Conservation (phyloP, 2,888 invertebrate species). For the Meganola albula region DNA sequence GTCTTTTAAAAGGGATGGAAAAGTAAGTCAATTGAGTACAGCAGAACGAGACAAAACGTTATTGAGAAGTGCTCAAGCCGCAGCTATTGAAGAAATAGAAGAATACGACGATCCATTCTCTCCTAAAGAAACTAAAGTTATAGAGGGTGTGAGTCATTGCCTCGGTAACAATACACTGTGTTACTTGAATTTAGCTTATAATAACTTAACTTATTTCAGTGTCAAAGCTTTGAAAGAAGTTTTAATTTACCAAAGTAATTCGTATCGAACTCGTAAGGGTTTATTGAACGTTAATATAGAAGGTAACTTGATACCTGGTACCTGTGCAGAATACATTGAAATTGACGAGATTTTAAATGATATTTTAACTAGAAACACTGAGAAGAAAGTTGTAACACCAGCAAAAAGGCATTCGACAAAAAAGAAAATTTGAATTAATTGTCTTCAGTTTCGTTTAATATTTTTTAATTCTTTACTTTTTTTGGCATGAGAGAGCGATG, state of each 20-base stretch:
- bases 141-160: slow-evolving; percentile 29
- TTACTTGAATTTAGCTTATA: slow-evolving; percentile 49
- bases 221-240: slow-evolving; percentile 31
- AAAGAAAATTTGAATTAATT: too few species aligned
- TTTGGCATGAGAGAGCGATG: too few species aligned
- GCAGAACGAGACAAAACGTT: too few species aligned
- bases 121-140: slow-evolving; percentile 14
- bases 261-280: neutral
- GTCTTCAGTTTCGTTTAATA: too few species aligned
- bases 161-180: slow-evolving; percentile 41
- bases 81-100: slow-evolving; percentile 32
- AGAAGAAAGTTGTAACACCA: too few species aligned
- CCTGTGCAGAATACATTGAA: neutral
- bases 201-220: slow-evolving; percentile 35
- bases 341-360: neutral
- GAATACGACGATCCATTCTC: slow-evolving; percentile 37
- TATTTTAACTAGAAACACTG: too few species aligned
- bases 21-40: too few species aligned
- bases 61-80: slow-evolving; percentile 34
- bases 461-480: too few species aligned
- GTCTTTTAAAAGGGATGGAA: too few species aligned
- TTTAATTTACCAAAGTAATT: neutral
- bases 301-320: neutral
- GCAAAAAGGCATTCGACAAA: too few species aligned
- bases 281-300: neutral